These are phyloP conservation scores for Ephydatia muelleri DNA, from an alignment of 37 sponge, comb jelly and placozoan genomes.

Conservation along the genomic window DNA sequence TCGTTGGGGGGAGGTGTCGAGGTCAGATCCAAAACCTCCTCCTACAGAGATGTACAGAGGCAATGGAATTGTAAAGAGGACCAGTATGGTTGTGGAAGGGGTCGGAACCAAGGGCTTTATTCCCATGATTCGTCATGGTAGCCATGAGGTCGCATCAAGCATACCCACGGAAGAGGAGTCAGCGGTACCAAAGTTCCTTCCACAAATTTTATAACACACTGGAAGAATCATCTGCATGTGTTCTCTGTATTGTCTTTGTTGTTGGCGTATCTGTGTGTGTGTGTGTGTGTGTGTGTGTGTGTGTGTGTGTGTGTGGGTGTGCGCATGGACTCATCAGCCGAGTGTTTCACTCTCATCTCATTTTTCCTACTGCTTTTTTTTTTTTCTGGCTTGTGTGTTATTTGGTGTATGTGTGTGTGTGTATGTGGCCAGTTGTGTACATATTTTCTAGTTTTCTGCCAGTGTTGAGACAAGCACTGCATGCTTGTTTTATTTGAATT, in stretches of 20 bases:
- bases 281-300: background rate
- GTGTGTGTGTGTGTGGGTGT: background rate
- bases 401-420: background rate
- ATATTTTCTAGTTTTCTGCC: background rate
- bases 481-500: background rate
- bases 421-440: background rate
- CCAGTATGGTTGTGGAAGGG: constrained; percentile 23
- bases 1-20: background rate
- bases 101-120: background rate
- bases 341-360: constrained; percentile 9
- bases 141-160: background rate
- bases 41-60: background rate
- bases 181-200: background rate
- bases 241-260: background rate
- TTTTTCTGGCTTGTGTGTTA: background rate
- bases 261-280: background rate
- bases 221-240: background rate
- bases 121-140: background rate
- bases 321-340: background rate
- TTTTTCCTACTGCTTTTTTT: background rate
- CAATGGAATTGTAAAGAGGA: constrained; percentile 38
- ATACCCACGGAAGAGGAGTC: background rate
- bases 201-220: background rate
- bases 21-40: background rate
- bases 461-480: background rate